Evolutionary conservation across 2,797 vertebrate genomes (phyloP).

Genomic region (Sebastes itinus): DNA sequence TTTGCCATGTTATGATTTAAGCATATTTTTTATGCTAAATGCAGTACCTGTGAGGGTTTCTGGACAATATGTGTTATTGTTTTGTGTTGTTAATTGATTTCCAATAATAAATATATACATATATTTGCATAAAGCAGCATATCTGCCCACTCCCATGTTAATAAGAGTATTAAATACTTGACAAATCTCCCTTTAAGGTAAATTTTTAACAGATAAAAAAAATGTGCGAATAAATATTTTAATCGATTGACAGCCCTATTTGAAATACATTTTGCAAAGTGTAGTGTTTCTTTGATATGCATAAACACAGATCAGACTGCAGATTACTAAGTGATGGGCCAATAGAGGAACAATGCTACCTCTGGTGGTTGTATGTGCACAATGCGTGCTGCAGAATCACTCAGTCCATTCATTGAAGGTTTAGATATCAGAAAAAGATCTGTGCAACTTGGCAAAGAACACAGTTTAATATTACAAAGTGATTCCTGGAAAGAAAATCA

Average conservation of each 20-base stretch:
- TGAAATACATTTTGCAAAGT: background rate
- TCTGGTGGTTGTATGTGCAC: constrained; percentile 60
- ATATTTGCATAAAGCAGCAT: no score
- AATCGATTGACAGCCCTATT: background rate
- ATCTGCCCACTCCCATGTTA: background rate
- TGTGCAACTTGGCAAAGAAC: background rate
- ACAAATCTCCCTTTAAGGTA: background rate
- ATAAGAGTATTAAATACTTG: background rate
- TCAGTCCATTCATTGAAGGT: background rate
- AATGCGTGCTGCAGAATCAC: constrained; percentile 35
- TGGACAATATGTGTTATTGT: accelerated
- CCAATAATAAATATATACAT: no score
- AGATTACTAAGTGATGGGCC: background rate
- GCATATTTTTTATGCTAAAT: no score
- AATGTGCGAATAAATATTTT: background rate
- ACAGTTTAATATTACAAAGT: background rate
- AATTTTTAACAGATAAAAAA: background rate
- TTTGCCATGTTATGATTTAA: no score
- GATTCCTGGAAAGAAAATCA: background rate
- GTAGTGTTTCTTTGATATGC: background rate
- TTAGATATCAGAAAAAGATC: background rate
- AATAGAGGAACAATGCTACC: constrained; percentile 59
- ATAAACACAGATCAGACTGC: background rate
- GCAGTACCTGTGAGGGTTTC: no score
- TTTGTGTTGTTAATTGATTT: no score